Evolutionary conservation across 2,797 vertebrate genomes (phyloP).

Genomic region (Pangasius djambal): DNA sequence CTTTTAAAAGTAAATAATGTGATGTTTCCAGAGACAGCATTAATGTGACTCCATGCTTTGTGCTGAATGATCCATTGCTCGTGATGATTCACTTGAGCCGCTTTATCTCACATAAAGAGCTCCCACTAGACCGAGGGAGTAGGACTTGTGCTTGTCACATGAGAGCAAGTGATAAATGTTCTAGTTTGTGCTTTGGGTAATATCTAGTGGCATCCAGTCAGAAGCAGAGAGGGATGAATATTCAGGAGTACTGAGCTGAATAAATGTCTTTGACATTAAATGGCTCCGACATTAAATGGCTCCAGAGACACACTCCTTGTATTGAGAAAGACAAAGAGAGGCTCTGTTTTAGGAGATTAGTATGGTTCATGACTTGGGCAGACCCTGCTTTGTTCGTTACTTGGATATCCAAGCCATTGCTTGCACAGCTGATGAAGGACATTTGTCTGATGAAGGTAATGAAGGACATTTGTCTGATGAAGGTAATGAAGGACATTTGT

Average conservation of each 20-base stretch:
- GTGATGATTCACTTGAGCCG: constrained; percentile 49
- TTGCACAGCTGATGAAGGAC: background rate
- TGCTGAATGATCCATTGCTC: background rate
- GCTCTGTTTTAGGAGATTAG: background rate
- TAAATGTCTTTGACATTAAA: background rate
- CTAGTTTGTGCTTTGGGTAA: constrained; percentile 5
- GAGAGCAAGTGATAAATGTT: constrained; percentile 32
- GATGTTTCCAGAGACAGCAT: background rate
- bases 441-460: background rate
- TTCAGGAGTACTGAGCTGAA: background rate
- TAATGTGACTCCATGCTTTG: background rate
- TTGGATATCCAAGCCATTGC: background rate
- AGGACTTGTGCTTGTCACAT: constrained; percentile 63
- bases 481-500: background rate
- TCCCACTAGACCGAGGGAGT: constrained; percentile 52
- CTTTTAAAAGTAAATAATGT: constrained; percentile 17
- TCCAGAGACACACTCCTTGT: background rate
- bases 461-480: background rate
- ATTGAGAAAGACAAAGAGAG: background rate
- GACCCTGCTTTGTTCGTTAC: background rate
- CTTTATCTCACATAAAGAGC: constrained; percentile 54
- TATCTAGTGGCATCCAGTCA: background rate
- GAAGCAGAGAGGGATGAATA: background rate
- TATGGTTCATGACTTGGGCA: background rate
- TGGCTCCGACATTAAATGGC: background rate